Conservation (phyloP, 2,888 invertebrate genomes). For the Elaeidobius kamerunicus region DNA sequence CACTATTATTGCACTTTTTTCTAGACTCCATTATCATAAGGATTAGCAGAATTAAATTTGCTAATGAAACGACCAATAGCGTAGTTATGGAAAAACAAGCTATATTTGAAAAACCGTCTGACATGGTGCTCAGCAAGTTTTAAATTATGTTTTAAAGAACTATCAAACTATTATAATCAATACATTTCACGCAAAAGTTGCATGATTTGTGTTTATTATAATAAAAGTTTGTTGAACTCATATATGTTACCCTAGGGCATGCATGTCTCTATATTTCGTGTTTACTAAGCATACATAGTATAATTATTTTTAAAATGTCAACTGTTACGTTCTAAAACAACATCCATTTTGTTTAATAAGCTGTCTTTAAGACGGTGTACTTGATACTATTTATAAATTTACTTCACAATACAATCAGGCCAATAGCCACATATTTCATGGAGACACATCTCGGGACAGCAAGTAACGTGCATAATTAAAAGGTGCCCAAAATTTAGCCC, state of each 20-base stretch:
- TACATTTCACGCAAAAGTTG: background rate
- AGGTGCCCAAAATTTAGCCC: no score
- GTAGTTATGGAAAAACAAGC: constrained; percentile 36
- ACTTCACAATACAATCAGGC: no score
- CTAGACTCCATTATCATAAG: constrained; percentile 33
- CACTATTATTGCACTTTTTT: constrained; percentile 30
- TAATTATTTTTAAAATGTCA: no score
- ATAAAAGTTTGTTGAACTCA: background rate
- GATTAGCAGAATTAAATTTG: constrained; percentile 36
- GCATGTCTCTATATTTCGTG: background rate
- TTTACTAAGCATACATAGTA: no score
- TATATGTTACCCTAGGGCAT: background rate
- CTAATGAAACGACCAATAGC: constrained; percentile 35
- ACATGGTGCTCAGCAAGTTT: background rate
- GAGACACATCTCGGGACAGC: no score
- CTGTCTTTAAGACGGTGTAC: no score
- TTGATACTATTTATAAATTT: no score
- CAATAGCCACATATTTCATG: no score
- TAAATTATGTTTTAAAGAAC: background rate
- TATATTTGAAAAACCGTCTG: constrained; percentile 26
- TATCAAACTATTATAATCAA: background rate
- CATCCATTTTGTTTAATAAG: no score
- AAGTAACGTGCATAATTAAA: no score
- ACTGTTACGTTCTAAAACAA: no score
- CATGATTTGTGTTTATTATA: background rate